Evolutionary conservation across 92 coral and sea anemone species (phyloP).

Genomic region (Paramuricea clavata): DNA sequence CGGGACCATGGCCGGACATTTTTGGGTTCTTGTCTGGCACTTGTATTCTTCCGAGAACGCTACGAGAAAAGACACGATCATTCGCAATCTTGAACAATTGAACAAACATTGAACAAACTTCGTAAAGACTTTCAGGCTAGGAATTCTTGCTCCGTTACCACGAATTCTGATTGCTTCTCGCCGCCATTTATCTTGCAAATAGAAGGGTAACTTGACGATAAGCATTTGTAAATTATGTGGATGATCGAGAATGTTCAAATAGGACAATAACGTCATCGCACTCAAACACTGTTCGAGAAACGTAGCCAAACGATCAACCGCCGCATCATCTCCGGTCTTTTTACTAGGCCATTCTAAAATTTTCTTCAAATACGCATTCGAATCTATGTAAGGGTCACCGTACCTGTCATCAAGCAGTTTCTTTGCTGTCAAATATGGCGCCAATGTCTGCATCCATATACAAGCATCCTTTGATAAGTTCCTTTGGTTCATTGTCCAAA

Average conservation of each 20-base stretch:
- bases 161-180: slow-evolving; percentile 27
- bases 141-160: background rate
- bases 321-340: slow-evolving; percentile 50
- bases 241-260: slow-evolving; percentile 44
- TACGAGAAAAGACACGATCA: slow-evolving; percentile 46
- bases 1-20: background rate
- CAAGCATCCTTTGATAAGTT: slow-evolving; percentile 65
- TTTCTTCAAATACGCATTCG: slow-evolving; percentile 54
- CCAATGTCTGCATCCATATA: slow-evolving; percentile 50
- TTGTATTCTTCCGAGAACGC: slow-evolving; percentile 31
- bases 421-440: slow-evolving; percentile 51
- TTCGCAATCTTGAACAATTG: slow-evolving; percentile 34
- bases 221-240: slow-evolving; percentile 54
- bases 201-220: slow-evolving; percentile 28
- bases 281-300: slow-evolving; percentile 52
- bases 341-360: slow-evolving; percentile 59
- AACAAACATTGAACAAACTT: too few species aligned
- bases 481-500: slow-evolving; percentile 64
- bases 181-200: slow-evolving; percentile 50
- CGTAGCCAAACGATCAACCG: slow-evolving; percentile 38
- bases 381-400: slow-evolving; percentile 65
- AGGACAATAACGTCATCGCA: slow-evolving; percentile 49
- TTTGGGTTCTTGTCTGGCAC: background rate
- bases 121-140: slow-evolving; percentile 15
- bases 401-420: slow-evolving; percentile 58